phyloP scores from a whole-genome alignment of 2,888 invertebrate species.

The Maniola hyperantus region DNA sequence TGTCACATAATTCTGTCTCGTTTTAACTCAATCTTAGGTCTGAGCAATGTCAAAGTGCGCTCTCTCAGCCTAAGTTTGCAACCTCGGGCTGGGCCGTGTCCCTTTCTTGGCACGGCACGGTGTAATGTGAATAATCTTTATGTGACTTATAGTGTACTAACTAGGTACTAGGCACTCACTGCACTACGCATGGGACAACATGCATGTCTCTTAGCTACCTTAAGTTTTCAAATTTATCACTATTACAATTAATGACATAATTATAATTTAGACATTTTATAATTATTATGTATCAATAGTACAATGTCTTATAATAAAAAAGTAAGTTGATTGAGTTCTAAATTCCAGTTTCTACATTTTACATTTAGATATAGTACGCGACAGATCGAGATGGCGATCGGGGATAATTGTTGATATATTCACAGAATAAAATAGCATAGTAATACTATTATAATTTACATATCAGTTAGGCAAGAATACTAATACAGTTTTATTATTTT shows the following conservation, averaged over 20 bases:
- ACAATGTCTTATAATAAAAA: background rate
- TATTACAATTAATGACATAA: background rate
- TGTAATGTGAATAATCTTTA: no score
- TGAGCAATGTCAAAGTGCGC: no score
- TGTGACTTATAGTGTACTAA: background rate
- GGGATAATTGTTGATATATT: no score
- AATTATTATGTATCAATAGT: background rate
- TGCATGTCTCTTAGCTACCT: background rate
- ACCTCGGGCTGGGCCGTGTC: no score
- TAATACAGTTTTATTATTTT: conserved; percentile 1
- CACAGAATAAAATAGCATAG: background rate
- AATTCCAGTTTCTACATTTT: background rate
- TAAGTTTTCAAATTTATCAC: background rate
- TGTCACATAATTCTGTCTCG: no score
- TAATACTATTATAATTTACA: background rate
- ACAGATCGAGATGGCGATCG: no score
- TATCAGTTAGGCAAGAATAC: conserved; percentile 11
- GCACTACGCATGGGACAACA: background rate
- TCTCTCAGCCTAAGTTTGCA: no score
- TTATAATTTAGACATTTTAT: background rate
- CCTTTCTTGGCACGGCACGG: no score
- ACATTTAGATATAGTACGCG: no score
- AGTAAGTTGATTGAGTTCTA: background rate
- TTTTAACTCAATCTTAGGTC: no score
- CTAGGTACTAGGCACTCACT: background rate